Base-by-base conservation (phyloP, 2,888 invertebrate species). In the Caenorhabditis parvicauda region DNA sequence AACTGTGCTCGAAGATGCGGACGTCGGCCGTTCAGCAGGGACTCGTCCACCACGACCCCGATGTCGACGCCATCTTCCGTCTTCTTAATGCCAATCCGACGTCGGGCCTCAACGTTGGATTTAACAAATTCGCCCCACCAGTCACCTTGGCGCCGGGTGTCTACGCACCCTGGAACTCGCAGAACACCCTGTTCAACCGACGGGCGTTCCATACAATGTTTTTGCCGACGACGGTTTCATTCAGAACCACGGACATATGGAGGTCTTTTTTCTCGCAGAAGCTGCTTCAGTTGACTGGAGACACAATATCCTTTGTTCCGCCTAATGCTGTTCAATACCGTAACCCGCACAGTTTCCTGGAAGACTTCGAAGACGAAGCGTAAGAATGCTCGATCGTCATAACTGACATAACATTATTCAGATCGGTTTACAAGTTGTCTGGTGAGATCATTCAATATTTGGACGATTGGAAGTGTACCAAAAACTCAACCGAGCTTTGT, bases 151-250 rank as follows among this genome's bases (percentile, higher is more conserved):
- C 58, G 2, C 51, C 54, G 9, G 64, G 66, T 22, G 62, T 62
- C 0, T 70, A 64, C 46, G 48, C 72, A 12, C 72, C 72, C 7
- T 69, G 65, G 64, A 72, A 72, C 35, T 69, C 69, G 0, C 72
- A 69, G 43, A 71, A 72, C 39, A 72, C 72, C 5, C 47, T 72
- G 0, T 72, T 72, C 59, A 58, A 65, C 38, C 50, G 57, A 17
- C 47, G 43, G 2, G 69, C 72, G 1, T 72, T 72, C 52, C 67
- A 66, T 51, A 66, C 62, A 7, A 39, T 72, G 14, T 62, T 67
- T 35, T 53, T 72, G 2, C 72, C 72, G 2, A 59, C 63, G n/a
- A 66, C 66, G 4, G 70, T 72, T 0, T 59, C 65, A 0, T 72
- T 72, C 39, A 55, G 67, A 48, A 60, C 61, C 9, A 65, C 67